These are phyloP conservation scores for Drosophila subquinaria DNA, from an alignment of 2,888 invertebrate species.

Conservation along the genomic window DNA sequence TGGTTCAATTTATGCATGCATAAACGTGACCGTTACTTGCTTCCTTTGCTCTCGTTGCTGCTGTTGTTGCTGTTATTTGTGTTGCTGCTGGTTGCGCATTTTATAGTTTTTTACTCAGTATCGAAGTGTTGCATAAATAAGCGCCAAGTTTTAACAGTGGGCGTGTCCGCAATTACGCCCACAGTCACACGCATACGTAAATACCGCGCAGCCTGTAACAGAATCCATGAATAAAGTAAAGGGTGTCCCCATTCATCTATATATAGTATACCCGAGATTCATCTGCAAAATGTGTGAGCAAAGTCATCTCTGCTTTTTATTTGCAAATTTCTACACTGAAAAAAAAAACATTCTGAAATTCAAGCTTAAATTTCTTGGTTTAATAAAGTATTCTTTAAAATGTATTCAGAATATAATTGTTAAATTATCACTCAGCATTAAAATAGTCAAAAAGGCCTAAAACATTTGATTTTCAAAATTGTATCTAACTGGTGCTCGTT, in stretches of 20 bases:
- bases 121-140: constrained; percentile 72
- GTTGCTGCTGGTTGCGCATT: constrained; percentile 61
- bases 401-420: too few species aligned
- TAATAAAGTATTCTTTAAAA: too few species aligned
- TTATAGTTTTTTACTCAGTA: constrained; percentile 54
- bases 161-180: constrained; percentile 66
- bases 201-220: constrained; percentile 30
- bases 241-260: constrained; percentile 27
- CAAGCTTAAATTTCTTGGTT: too few species aligned
- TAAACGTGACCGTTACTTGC: constrained; percentile 64
- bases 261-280: neutral
- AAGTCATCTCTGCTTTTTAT: neutral
- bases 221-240: constrained; percentile 35
- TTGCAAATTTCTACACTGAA: neutral
- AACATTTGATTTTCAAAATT: too few species aligned
- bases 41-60: constrained; percentile 27
- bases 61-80: constrained; percentile 39
- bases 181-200: constrained; percentile 31
- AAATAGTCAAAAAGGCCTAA: too few species aligned
- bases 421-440: too few species aligned
- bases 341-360: too few species aligned
- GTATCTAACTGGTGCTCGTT: constrained; percentile 21
- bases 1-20: constrained; percentile 68
- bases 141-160: constrained; percentile 57
- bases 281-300: neutral